These are phyloP conservation scores for Lithobates sylvaticus DNA, from an alignment of 2,797 vertebrate genomes.

Conservation along the genomic window DNA sequence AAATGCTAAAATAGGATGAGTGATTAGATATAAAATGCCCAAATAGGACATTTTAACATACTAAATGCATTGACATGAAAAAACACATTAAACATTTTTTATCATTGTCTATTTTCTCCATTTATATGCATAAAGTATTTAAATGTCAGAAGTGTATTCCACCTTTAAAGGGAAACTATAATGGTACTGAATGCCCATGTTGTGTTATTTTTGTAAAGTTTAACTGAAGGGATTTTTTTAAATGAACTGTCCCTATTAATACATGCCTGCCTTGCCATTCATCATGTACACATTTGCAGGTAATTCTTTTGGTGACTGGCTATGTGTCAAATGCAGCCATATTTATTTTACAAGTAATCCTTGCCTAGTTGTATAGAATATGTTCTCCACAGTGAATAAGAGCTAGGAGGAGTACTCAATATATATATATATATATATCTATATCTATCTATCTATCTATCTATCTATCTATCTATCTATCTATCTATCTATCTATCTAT, in stretches of 20 bases:
- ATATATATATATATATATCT: too few species aligned
- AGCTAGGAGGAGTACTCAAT: too few species aligned
- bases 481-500: too few species aligned
- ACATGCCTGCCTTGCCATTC: neutral
- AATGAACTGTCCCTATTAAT: neutral
- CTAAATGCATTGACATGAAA: constrained; percentile 10
- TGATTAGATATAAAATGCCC: constrained; percentile 22
- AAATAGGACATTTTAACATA: constrained; percentile 31
- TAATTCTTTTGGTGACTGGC: neutral
- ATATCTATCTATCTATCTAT: too few species aligned
- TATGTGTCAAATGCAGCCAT: too few species aligned
- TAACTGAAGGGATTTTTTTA: neutral
- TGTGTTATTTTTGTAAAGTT: neutral
- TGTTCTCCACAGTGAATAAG: too few species aligned
- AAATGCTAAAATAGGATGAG: constrained; percentile 39
- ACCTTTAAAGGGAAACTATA: neutral
- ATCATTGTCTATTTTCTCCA: neutral
- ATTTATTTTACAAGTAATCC: too few species aligned
- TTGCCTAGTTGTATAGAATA: too few species aligned
- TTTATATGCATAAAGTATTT: neutral
- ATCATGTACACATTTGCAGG: neutral
- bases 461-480: too few species aligned
- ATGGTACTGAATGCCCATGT: neutral
- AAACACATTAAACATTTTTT: neutral
- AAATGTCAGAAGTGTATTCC: neutral